Evolutionary conservation across 2,797 vertebrate species (phyloP).

Genomic region (Enteromius radiatus): DNA sequence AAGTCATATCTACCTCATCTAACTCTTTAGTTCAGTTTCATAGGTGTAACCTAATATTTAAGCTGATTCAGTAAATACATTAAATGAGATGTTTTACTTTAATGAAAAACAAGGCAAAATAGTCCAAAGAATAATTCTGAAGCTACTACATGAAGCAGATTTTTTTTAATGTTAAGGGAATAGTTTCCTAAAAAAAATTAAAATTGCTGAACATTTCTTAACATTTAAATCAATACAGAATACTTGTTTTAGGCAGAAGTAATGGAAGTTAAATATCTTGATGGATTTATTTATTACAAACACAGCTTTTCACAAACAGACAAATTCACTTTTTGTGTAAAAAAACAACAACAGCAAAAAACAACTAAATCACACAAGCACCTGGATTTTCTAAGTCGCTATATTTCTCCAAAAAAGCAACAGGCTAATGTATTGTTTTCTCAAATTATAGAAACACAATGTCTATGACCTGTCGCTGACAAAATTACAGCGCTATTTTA

Average conservation of each 20-base stretch:
- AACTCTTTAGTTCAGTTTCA: too few relatives aligned
- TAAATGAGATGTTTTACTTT: neutral
- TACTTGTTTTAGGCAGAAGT: neutral
- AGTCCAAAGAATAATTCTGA: neutral
- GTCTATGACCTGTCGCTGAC: conserved; percentile 23
- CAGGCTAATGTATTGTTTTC: neutral
- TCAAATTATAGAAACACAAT: conserved; percentile 11
- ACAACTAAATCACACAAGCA: neutral
- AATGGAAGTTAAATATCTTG: neutral
- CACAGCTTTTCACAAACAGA: neutral
- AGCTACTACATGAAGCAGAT: neutral
- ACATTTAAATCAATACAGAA: neutral
- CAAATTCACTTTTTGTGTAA: neutral
- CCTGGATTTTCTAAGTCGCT: neutral
- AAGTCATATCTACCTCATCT: neutral
- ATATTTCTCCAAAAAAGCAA: conserved; percentile 8
- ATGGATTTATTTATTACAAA: neutral
- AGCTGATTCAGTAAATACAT: neutral
- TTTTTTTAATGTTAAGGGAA: neutral
- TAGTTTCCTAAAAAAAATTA: neutral
- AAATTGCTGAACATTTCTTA: neutral
- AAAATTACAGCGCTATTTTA: conserved; percentile 29
- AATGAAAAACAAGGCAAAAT: neutral
- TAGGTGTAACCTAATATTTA: neutral
- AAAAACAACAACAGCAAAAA: neutral